A percentile compares a stretch with the other conserved stretches of the same genome.
phyloP scores from a whole-genome alignment of 2,797 vertebrate species.

The Pachyuromys duprasi region DNA sequence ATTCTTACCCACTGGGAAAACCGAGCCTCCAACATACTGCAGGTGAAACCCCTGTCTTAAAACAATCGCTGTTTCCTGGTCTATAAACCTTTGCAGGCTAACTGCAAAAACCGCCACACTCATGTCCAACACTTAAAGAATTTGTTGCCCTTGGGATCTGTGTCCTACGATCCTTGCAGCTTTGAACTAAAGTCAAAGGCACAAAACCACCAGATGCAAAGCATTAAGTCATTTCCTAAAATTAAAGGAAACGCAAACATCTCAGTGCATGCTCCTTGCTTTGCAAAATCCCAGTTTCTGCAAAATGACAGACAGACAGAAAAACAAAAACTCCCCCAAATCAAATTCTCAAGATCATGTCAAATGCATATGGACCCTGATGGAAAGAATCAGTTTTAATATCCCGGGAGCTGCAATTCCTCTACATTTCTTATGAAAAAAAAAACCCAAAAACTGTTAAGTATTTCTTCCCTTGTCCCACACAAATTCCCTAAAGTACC shows the following conservation, averaged over 20 bases:
- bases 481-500: constrained; percentile 46
- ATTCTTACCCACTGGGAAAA: background rate
- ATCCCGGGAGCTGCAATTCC: background rate
- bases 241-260: constrained; percentile 56
- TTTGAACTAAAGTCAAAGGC: constrained; percentile 60
- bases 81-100: constrained; percentile 21
- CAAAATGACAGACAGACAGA: background rate
- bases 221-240: constrained; percentile 53
- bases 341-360: constrained; percentile 38
- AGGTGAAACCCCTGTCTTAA: constrained; percentile 39
- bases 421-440: constrained; percentile 45
- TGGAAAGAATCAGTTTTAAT: constrained; percentile 55
- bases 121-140: background rate
- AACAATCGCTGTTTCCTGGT: background rate
- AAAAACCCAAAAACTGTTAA: constrained; percentile 40
- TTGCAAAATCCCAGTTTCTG: constrained; percentile 27
- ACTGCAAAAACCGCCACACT: constrained; percentile 40
- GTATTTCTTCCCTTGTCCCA: constrained; percentile 43
- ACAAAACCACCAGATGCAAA: constrained; percentile 48
- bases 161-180: constrained; percentile 28
- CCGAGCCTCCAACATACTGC: background rate
- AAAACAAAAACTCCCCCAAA: background rate
- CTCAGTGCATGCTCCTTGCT: background rate
- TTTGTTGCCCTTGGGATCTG: constrained; percentile 37
- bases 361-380: background rate